Conservation (phyloP, 2,888 invertebrate genomes). For the Galerucella calmariensis region DNA sequence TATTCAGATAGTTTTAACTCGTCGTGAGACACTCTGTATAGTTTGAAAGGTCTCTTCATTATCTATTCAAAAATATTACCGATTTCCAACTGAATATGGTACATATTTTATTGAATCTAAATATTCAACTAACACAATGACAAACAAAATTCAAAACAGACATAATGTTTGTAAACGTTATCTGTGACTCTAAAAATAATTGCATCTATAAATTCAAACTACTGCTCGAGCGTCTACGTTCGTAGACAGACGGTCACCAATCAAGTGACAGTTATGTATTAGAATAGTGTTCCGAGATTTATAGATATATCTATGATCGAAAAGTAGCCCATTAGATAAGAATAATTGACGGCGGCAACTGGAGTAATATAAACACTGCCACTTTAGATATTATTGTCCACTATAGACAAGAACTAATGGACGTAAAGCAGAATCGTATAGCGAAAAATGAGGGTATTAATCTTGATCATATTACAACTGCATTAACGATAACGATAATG, state of each 20-base stretch:
- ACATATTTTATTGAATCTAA: not conserved
- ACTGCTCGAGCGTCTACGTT: constrained; percentile 2
- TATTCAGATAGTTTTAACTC: too few relatives aligned
- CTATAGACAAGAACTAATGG: not conserved
- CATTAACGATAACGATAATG: too few relatives aligned
- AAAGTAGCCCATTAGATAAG: constrained; percentile 26
- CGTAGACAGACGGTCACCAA: constrained; percentile 21
- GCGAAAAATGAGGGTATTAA: not conserved
- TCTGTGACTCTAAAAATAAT: not conserved
- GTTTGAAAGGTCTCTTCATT: too few relatives aligned
- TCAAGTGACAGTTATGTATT: constrained; percentile 30
- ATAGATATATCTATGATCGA: not conserved
- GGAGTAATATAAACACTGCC: not conserved
- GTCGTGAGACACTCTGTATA: too few relatives aligned
- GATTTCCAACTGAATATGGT: not conserved
- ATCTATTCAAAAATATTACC: too few relatives aligned
- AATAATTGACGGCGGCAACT: constrained; percentile 18
- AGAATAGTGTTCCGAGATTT: constrained; percentile 20
- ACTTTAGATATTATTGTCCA: constrained; percentile 7
- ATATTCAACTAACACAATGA: not conserved
- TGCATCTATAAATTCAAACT: constrained; percentile 11
- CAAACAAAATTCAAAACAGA: not conserved
- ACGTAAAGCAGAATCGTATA: not conserved
- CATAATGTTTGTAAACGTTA: not conserved
- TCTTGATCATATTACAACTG: not conserved